phyloP scores from a whole-genome alignment of 2,888 invertebrate genomes.

The Deilephila elpenor region DNA sequence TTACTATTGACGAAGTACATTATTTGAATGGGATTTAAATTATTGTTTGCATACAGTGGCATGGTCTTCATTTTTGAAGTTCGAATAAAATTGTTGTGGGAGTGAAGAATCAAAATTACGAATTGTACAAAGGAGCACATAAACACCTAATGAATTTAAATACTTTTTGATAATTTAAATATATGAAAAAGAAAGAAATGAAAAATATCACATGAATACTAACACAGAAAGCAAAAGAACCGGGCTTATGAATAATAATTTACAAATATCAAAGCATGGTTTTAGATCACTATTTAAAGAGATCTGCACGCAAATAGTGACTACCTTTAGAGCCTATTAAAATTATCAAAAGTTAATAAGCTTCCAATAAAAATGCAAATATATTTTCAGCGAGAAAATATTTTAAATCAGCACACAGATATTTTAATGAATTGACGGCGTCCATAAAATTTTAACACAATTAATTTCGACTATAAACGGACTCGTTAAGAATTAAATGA shows the following conservation, averaged over 20 bases:
- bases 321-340: neutral
- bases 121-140: too few species aligned
- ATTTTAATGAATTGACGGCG: slow-evolving; percentile 39
- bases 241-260: too few species aligned
- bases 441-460: slow-evolving; percentile 28
- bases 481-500: slow-evolving; percentile 45
- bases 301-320: too few species aligned
- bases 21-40: neutral
- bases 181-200: too few species aligned
- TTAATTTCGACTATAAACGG: slow-evolving; percentile 31
- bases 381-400: neutral
- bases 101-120: too few species aligned
- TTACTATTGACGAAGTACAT: slow-evolving; percentile 34
- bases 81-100: neutral
- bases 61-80: neutral
- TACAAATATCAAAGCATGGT: too few species aligned
- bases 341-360: neutral
- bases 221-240: too few species aligned
- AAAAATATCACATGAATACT: too few species aligned
- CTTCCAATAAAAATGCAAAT: neutral
- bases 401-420: slow-evolving; percentile 31
- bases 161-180: too few species aligned
- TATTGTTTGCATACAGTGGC: neutral
- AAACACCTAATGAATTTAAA: too few species aligned
- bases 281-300: too few species aligned